Evolutionary conservation across 2,113 vertebrate genomes (phyloP), one percentile per base, ranked within the genome.

Genomic region (Balaeniceps rex): DNA sequence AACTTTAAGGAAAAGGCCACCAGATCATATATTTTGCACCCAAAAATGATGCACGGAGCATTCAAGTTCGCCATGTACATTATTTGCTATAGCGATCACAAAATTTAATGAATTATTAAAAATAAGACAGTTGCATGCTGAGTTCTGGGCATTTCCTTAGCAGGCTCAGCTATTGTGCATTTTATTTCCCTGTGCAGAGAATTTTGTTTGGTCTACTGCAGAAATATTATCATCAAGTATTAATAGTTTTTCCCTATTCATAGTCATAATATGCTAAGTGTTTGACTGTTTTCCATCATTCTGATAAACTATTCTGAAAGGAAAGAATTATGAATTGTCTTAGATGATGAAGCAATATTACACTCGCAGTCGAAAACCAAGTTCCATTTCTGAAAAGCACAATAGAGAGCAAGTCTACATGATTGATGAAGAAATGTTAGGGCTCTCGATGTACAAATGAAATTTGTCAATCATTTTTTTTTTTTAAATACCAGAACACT

Each of bases 161-260:
- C 58, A 77, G 75, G 64, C 33, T 80, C 63, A 79, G 94, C 40
- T 8, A 4, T 47, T 68, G 18, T 3, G 13, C 10, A 24, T 84
- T 87, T 92, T 44, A 84, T 84, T 82, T 79, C 52, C 26, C 49
- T 89, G 65, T 52, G 25, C 72, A 92, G 57, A 83, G 61, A 47
- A 55, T 34, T 88, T 74, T 66, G 25, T 90, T 94, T 91, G 36
- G 44, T n/a, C 69, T 94, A 14, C 81, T 72, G 86, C 70, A 93
- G 83, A 29, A 95, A 85, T 89, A 91, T 68, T 75, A 61, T 51
- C 77, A 95, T 88, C 40, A 94, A 94, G 77, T 85, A 97, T 94
- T 95, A 88, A 94, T 52, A 29, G 47, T 22, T 95, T 75, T 85
- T 46, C 69, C 57, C 22, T 64, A 46, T 82, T 88, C 87, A 61